These are phyloP conservation scores for Noctua comes DNA, from an alignment of 2,888 invertebrate genomes.

Conservation along the genomic window DNA sequence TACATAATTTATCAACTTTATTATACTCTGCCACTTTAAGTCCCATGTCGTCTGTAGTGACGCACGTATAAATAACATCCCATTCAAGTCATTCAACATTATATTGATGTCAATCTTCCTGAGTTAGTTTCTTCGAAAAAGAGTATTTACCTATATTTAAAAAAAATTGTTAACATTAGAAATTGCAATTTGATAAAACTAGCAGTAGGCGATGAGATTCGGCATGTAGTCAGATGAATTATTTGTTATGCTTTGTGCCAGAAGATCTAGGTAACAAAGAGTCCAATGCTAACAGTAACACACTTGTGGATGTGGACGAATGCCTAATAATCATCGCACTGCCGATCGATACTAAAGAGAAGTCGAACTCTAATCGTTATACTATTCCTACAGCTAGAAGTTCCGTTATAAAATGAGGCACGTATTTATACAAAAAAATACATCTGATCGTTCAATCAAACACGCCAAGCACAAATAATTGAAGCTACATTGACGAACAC, in stretches of 20 bases:
- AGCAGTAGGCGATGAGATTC: neutral
- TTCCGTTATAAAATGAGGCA: neutral
- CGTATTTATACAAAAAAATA: neutral
- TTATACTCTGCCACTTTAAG: neutral
- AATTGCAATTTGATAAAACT: neutral
- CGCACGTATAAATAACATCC: neutral
- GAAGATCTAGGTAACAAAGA: neutral
- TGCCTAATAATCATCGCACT: neutral
- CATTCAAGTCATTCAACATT: neutral
- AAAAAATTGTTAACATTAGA: neutral
- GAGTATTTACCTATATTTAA: neutral
- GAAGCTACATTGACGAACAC: neutral
- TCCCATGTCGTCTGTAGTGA: neutral
- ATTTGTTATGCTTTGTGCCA: neutral
- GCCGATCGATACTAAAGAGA: constrained; percentile 17
- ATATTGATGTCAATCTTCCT: neutral
- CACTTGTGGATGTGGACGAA: neutral
- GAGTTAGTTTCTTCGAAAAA: neutral
- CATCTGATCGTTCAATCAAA: neutral
- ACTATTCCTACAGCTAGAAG: neutral
- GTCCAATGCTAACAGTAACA: neutral
- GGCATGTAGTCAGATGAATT: neutral
- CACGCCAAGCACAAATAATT: neutral
- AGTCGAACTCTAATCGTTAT: neutral
- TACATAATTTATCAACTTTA: constrained; percentile 11